Base-by-base conservation (phyloP, 1,140 invertebrate genomes). In the Euwallacea fornicatus region DNA sequence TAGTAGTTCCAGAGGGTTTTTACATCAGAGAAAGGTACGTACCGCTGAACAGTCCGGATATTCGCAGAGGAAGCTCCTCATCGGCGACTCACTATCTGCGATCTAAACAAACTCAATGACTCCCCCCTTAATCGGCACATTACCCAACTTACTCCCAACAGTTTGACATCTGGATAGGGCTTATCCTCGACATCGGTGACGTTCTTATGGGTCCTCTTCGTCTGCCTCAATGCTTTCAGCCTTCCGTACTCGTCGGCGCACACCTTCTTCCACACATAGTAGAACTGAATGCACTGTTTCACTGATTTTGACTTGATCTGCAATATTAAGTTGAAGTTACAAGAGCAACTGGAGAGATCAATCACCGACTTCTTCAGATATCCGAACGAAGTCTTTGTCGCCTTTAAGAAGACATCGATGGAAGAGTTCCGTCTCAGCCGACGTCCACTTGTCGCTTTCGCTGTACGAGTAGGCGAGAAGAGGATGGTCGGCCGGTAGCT, bases 241-340 rank as follows among this genome's bases (percentile, higher is more conserved):
- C 86, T 84, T 77, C 88, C 88, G 78, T 93, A 92, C 75, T 93
- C 94, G 80, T 96, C 93, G 64, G 92, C 90, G 75, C 94, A 96
- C 11, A 95, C 88, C 83, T 96, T 96, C 83, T 99, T 99, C 97
- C 97, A 99, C 76, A 98, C 88, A 82, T 99, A 98, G 83, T 99
- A 99, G 83, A 98, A 98, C 84, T 97, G 94, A 76, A 98, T 87
- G 85, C 97, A 98, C 79, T 98, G 94, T 79, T 95, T 96, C 6
- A 91, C 89, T 56, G 91, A 88, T 86, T 98, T 98, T 21, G 90
- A 91, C 76, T 87, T 87, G 77, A 97, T 85, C 92, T 95, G 81
- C 50, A 83, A 83, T 55, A 69, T 74, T 11, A 16, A 42, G 42
- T 44, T 11, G 15, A 8, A 59, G 33, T 58, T 90, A 98, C 21